Conservation (phyloP, 2,797 vertebrate genomes). For the Brachymystax lenok region DNA sequence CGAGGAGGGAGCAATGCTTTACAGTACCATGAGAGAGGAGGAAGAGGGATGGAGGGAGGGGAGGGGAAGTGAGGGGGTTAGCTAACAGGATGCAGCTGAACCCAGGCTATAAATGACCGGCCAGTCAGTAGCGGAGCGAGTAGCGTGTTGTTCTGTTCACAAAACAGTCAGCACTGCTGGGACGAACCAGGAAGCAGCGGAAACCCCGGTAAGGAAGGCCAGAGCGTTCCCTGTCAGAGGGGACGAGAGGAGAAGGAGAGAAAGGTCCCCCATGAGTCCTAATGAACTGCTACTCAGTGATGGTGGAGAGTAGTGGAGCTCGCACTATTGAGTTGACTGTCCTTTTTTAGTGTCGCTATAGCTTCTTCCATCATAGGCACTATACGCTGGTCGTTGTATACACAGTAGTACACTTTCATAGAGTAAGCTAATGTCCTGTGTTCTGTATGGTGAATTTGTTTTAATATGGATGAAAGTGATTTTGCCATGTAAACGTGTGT, state of each 20-base stretch:
- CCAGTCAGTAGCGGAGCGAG: constrained; percentile 40
- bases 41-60: background rate
- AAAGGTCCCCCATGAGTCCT: constrained; percentile 32
- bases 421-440: background rate
- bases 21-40: constrained; percentile 15
- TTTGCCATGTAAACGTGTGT: background rate
- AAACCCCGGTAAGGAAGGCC: constrained; percentile 49
- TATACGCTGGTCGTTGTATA: background rate
- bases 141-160: constrained; percentile 43
- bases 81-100: constrained; percentile 63
- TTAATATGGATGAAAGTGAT: background rate
- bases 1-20: constrained; percentile 34
- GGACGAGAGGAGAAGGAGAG: constrained; percentile 42
- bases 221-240: constrained; percentile 46
- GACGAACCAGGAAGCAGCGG: constrained; percentile 35
- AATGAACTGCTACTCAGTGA: constrained; percentile 5
- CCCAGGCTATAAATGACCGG: constrained; percentile 53
- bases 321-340: constrained; percentile 25
- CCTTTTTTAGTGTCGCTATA: constrained; percentile 12
- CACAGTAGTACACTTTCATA: background rate
- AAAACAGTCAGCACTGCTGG: constrained; percentile 60
- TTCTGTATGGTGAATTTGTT: background rate
- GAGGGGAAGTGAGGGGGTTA: constrained; percentile 18
- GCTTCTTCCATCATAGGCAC: constrained; percentile 19
- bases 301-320: constrained; percentile 40